phyloP scores from a whole-genome alignment of 1,140 invertebrate genomes.

The Amphibalanus amphitrite region DNA sequence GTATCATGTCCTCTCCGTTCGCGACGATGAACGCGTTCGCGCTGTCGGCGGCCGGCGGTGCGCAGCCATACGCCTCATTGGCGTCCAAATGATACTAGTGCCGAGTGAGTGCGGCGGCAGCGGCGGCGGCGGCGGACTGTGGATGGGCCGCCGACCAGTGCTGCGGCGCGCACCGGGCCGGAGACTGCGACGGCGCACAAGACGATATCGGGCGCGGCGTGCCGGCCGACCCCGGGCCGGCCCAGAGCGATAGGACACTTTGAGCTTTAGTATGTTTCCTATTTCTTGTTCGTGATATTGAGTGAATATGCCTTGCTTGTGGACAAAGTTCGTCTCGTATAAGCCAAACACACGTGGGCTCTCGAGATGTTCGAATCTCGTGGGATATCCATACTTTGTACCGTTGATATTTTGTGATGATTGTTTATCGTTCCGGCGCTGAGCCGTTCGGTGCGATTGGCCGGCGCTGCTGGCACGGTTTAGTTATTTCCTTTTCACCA shows the following conservation, averaged over 20 bases:
- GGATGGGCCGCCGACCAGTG: no score
- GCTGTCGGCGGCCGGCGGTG: not conserved
- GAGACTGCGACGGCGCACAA: not conserved
- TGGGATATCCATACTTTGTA: not conserved
- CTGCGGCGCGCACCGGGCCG: no score
- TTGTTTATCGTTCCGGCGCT: not conserved
- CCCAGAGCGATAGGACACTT: not conserved
- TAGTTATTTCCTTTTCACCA: not conserved
- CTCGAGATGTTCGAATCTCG: no score
- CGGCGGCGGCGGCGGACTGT: not conserved
- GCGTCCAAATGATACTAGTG: not conserved
- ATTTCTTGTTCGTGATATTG: not conserved
- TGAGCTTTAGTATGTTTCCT: slow-evolving; percentile 1
- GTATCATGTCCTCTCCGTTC: slow-evolving; percentile 1
- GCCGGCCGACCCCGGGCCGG: no score
- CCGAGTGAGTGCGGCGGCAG: not conserved
- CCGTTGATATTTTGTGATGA: not conserved
- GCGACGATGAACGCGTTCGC: slow-evolving; percentile 4
- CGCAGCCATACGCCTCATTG: not conserved
- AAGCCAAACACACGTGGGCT: no score
- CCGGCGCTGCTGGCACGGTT: not conserved
- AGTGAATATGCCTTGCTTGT: not conserved
- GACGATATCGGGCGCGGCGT: not conserved
- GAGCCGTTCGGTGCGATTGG: not conserved
- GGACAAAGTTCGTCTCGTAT: no score